Percentiles rank a stretch among this genome's conserved stretches.
Conservation (phyloP, 2,113 vertebrate genomes). For the Corythornis vintsioides region DNA sequence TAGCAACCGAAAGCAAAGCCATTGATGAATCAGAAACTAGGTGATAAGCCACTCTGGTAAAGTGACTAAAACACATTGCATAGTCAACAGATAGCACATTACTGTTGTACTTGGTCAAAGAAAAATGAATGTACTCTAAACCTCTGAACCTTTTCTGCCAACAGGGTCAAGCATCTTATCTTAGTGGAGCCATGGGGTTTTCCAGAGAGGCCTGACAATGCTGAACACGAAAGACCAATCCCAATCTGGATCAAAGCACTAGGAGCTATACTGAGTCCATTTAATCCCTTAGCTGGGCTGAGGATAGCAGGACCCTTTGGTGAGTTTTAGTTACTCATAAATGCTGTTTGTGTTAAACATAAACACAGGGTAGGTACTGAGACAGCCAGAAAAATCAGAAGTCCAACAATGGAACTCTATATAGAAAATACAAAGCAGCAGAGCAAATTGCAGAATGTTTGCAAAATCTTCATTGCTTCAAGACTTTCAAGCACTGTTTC, state of each 20-base stretch:
- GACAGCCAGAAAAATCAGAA: background rate
- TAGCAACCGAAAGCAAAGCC: background rate
- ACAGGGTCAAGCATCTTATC: conserved; percentile 90
- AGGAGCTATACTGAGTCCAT: conserved; percentile 88
- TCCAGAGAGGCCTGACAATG: conserved; percentile 83
- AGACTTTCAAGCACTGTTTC: background rate
- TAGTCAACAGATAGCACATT: background rate
- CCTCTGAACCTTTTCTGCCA: conserved; percentile 37
- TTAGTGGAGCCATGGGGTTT: conserved; percentile 98
- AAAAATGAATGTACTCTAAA: background rate
- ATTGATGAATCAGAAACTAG: background rate
- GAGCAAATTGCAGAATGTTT: background rate
- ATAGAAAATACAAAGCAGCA: background rate
- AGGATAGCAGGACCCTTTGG: conserved; percentile 93
- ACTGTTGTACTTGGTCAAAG: background rate
- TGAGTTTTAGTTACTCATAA: conserved; percentile 71
- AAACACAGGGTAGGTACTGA: background rate
- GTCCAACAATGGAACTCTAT: background rate
- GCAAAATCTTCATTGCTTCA: background rate
- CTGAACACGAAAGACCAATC: conserved; percentile 84
- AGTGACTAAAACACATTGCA: background rate
- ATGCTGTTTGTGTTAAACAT: background rate
- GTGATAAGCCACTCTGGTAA: background rate
- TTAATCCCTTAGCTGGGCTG: conserved; percentile 93
- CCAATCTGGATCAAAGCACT: conserved; percentile 95